These are phyloP conservation scores for Melipona quadrifasciata DNA, from an alignment of 1,140 invertebrate species.

Conservation along the genomic window DNA sequence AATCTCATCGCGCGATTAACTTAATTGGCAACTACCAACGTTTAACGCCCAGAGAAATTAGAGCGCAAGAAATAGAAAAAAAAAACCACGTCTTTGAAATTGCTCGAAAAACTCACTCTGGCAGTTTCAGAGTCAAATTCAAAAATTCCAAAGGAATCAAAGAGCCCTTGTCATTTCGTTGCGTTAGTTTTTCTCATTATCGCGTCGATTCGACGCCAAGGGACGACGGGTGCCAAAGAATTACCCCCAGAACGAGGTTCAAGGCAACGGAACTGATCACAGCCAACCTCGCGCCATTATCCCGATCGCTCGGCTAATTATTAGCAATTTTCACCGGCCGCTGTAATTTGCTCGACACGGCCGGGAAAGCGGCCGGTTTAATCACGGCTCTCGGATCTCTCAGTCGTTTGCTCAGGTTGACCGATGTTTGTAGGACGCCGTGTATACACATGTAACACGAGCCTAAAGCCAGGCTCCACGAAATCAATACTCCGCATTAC, in stretches of 20 bases:
- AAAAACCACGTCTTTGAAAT: too few species aligned
- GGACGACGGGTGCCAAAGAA: too few species aligned
- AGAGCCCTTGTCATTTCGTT: too few species aligned
- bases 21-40: too few species aligned
- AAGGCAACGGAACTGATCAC: not conserved
- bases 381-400: constrained; percentile 26
- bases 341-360: constrained; percentile 17
- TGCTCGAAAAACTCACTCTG: too few species aligned
- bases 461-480: constrained; percentile 61
- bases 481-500: constrained; percentile 73
- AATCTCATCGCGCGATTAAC: too few species aligned
- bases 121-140: too few species aligned
- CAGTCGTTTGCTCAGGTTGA: constrained; percentile 25
- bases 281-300: not conserved
- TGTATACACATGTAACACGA: constrained; percentile 65
- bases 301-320: not conserved
- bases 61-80: too few species aligned
- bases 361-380: constrained; percentile 13
- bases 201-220: too few species aligned
- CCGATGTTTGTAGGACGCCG: constrained; percentile 63
- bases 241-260: not conserved
- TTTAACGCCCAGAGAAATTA: too few species aligned
- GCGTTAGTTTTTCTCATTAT: too few species aligned
- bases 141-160: too few species aligned
- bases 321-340: not conserved